phyloP scores from a whole-genome alignment of 2,888 invertebrate genomes.

The Cephus rjabovi region DNA sequence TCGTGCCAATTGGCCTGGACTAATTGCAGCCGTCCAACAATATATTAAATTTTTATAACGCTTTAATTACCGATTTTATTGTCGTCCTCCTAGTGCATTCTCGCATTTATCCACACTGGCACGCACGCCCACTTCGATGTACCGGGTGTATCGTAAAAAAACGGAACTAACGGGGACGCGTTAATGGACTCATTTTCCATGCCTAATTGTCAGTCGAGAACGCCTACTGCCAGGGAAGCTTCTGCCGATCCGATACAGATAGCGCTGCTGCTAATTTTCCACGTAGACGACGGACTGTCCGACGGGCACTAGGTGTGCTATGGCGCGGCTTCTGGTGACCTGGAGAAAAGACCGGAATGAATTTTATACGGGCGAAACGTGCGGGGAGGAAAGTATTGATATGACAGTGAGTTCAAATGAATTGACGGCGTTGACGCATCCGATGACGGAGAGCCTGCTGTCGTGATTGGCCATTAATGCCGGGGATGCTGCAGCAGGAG shows the following conservation, averaged over 20 bases:
- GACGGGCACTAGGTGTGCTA: too few species aligned
- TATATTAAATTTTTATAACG: constrained; percentile 32
- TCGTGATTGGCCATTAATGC: too few species aligned
- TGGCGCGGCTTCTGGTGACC: too few species aligned
- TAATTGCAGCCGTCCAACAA: constrained; percentile 19
- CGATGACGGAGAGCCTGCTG: too few species aligned
- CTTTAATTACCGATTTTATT: constrained; percentile 45
- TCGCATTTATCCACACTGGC: constrained; percentile 38
- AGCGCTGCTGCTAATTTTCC: not conserved
- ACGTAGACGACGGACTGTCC: too few species aligned
- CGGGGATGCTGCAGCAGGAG: too few species aligned
- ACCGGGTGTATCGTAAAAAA: constrained; percentile 32
- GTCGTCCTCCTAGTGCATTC: constrained; percentile 30
- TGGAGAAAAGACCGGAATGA: too few species aligned
- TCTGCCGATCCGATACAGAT: not conserved
- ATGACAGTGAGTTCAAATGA: too few species aligned
- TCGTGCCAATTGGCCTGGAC: not conserved
- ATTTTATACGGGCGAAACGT: too few species aligned
- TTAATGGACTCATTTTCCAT: constrained; percentile 21
- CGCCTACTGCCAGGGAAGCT: not conserved
- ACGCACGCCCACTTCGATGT: constrained; percentile 9
- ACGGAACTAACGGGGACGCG: constrained; percentile 28
- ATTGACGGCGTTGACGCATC: too few species aligned
- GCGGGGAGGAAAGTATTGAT: too few species aligned
- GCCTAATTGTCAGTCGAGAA: constrained; percentile 11